phyloP scores from a whole-genome alignment of 2,113 vertebrate genomes.

The Scolopax mira region DNA sequence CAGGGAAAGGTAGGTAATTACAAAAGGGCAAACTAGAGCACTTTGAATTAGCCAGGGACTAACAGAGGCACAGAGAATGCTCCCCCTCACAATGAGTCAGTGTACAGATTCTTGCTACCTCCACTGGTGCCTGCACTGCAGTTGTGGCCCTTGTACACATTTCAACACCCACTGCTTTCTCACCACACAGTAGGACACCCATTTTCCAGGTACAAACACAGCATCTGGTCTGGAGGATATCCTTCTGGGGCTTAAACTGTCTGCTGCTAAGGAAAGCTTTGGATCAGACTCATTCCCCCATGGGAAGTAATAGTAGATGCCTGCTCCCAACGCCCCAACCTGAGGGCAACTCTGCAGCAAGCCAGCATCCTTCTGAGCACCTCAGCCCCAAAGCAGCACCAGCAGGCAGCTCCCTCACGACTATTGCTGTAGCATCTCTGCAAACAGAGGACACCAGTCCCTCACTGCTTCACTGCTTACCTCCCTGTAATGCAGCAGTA shows the following conservation, averaged over 20 bases:
- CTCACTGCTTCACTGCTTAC: neutral
- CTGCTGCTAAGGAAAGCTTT: neutral
- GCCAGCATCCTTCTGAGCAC: neutral
- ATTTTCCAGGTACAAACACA: neutral
- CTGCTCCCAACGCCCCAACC: neutral
- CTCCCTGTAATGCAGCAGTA: neutral
- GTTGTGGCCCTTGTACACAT: neutral
- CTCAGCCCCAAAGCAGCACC: neutral
- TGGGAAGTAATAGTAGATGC: neutral
- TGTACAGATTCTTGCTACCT: neutral
- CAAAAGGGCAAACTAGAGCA: neutral
- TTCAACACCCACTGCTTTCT: neutral
- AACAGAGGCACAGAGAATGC: neutral
- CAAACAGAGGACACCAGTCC: neutral
- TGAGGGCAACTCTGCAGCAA: neutral
- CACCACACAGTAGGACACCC: neutral
- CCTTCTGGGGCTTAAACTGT: neutral
- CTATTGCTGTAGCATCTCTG: accelerated
- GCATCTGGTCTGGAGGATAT: neutral
- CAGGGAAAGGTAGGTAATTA: neutral
- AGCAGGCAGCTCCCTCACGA: neutral
- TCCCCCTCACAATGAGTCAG: neutral
- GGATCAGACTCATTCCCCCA: neutral
- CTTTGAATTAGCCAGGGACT: neutral
- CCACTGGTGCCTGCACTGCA: neutral